Percentiles rank a stretch among this genome's conserved stretches.
Evolutionary conservation across 2,113 vertebrate genomes (phyloP).

Genomic region (Ornithorhynchus anatinus): DNA sequence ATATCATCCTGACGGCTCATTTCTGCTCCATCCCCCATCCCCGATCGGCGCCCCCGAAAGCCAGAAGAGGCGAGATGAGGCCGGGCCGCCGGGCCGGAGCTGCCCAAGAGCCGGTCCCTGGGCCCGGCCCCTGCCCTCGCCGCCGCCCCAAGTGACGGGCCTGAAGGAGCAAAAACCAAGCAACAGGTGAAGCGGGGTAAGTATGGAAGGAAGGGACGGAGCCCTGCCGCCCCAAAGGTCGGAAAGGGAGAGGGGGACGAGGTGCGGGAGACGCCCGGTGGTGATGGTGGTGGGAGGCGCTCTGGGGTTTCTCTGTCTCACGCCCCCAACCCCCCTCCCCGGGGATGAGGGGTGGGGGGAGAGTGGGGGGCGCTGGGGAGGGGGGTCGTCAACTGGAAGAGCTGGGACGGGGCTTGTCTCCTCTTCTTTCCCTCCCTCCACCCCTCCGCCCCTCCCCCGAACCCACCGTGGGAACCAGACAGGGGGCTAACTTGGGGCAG

Average conservation of each 20-base stretch:
- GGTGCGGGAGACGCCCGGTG: constrained; percentile 4
- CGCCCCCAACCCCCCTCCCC: constrained; percentile 10
- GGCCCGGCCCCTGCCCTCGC: constrained; percentile 45
- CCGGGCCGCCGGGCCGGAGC: constrained; percentile 78
- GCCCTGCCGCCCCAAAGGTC: neutral
- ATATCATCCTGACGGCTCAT: constrained; percentile 91
- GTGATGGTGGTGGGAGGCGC: neutral
- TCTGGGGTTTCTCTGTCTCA: neutral
- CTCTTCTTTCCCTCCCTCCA: neutral
- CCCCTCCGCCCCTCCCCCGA: neutral
- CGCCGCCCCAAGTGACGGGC: constrained; percentile 60
- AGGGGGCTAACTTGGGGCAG: neutral
- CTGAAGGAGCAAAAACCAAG: constrained; percentile 65
- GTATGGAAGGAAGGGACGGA: too few relatives aligned
- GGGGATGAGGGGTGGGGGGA: neutral
- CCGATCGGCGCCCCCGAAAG: constrained; percentile 81
- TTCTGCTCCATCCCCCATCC: constrained; percentile 86
- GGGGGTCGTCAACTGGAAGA: neutral
- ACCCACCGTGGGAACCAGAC: neutral
- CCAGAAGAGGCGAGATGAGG: constrained; percentile 77
- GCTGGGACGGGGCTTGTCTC: neutral
- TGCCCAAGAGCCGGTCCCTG: constrained; percentile 69
- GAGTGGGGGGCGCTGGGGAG: too few relatives aligned
- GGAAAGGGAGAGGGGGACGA: too few relatives aligned
- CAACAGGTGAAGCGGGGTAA: constrained; percentile 94